phyloP scores from a whole-genome alignment of 1,140 invertebrate genomes.

The Phortica variegata region DNA sequence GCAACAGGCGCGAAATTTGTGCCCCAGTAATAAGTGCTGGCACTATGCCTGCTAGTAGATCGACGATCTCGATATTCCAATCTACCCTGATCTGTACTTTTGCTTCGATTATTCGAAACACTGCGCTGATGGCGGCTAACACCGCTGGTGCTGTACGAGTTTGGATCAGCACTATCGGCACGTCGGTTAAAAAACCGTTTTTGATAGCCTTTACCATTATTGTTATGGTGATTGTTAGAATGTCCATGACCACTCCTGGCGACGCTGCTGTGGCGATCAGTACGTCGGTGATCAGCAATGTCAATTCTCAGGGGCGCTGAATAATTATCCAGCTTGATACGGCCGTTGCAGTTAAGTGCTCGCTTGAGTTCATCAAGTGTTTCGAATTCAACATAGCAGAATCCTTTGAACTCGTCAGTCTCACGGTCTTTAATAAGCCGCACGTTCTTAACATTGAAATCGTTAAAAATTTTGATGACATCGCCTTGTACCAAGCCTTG shows the following conservation, averaged over 20 bases:
- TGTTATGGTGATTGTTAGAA: background rate
- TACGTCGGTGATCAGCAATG: conserved; percentile 77
- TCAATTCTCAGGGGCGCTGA: conserved; percentile 74
- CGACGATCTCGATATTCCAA: too few species aligned
- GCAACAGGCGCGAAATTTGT: too few species aligned
- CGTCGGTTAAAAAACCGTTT: conserved; percentile 29
- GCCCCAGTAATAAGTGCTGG: too few species aligned
- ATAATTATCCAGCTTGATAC: conserved; percentile 68
- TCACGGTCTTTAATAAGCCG: conserved; percentile 90
- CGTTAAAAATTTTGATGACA: conserved; percentile 82
- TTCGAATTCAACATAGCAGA: conserved; percentile 95
- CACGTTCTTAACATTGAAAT: conserved; percentile 75
- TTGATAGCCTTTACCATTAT: conserved; percentile 15
- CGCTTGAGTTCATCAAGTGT: conserved; percentile 73
- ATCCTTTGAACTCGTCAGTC: conserved; percentile 92
- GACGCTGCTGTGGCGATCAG: background rate
- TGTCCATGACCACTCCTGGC: conserved; percentile 2
- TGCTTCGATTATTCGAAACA: too few species aligned
- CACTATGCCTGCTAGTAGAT: too few species aligned
- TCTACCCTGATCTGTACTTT: too few species aligned
- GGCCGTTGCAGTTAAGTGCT: conserved; percentile 77
- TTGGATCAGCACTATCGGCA: conserved; percentile 26
- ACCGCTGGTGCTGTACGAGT: background rate
- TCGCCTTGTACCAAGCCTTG: conserved; percentile 87
- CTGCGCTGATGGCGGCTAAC: too few species aligned